Evolutionary conservation across 2,797 vertebrate genomes (phyloP), one percentile per base, ranked within the genome.

Genomic region (Aquila chrysaetos): DNA sequence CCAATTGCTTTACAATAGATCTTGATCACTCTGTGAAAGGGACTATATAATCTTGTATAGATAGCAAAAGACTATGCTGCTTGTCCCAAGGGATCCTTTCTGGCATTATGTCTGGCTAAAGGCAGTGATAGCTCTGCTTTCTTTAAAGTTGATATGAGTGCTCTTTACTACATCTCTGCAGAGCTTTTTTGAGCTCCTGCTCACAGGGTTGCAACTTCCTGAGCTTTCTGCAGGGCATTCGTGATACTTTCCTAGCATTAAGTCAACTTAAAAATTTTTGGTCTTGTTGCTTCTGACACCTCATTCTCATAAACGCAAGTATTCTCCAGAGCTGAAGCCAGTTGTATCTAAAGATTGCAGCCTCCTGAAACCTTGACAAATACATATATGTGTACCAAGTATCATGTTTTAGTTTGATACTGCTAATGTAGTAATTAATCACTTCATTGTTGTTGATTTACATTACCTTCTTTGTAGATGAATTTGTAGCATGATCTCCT

Each of bases 371-470:
- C 68, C 61, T 37, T 79, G 59, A 53, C n/a, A 76, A 65, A 51
- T 56, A 18, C 4, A 1, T 15, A 0, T 12, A 5, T 0, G 1
- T 27, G 8, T 54, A 54, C 46, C 9, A 31, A 43, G 14, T 44
- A 39, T 57, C 79, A 37, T 0, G 0, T 39, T 64, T 63, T 64
- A 78, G 16, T 51, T 80, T 5, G 5, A 53, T 75, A 39, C 54
- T 76, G 35, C 39, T 86, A 7, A 43, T 31, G 28, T 13, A 44
- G 57, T 13, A 57, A 39, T 39, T 61, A 64, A 61, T 73, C 30
- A 8, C n/a, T 83, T 80, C 5, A 5, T 80, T 68, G 28, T 35
- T 82, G n/a, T 18, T 19, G 10, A 77, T 91, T 87, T 82, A n/a
- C 39, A 14, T 68, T 68, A 18, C 33, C 27, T 30, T 70, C 61